phyloP scores from a whole-genome alignment of 2,797 vertebrate genomes.

The Tenualosa thibaudeaui region DNA sequence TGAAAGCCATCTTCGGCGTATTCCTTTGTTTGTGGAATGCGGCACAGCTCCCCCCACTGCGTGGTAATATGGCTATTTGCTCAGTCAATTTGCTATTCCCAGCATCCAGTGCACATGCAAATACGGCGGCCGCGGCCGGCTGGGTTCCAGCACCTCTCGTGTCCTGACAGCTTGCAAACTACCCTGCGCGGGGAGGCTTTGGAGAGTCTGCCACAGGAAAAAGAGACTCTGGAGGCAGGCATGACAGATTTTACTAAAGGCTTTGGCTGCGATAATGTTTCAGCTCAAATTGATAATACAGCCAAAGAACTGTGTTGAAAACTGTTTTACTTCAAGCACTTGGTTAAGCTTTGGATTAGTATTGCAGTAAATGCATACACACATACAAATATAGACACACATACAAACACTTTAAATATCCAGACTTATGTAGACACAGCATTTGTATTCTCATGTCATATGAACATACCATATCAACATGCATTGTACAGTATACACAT shows the following conservation, averaged over 20 bases:
- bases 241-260: background rate
- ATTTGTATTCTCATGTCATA: too few relatives aligned
- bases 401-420: background rate
- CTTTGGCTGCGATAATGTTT: constrained; percentile 18
- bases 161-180: constrained; percentile 70
- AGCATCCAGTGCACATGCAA: constrained; percentile 74
- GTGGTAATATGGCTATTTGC: constrained; percentile 79
- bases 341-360: background rate
- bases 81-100: constrained; percentile 80
- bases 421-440: too few relatives aligned
- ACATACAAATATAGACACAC: background rate
- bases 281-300: constrained; percentile 16
- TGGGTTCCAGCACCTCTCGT: constrained; percentile 58
- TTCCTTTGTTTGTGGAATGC: constrained; percentile 73
- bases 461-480: background rate
- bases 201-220: constrained; percentile 44
- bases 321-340: background rate
- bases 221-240: constrained; percentile 36
- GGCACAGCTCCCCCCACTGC: constrained; percentile 74
- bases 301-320: background rate
- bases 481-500: background rate
- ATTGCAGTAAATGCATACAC: background rate
- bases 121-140: constrained; percentile 58
- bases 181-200: constrained; percentile 62
- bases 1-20: constrained; percentile 61